Base-by-base conservation (phyloP, 2,888 invertebrate genomes). In the Venusia cambrica region DNA sequence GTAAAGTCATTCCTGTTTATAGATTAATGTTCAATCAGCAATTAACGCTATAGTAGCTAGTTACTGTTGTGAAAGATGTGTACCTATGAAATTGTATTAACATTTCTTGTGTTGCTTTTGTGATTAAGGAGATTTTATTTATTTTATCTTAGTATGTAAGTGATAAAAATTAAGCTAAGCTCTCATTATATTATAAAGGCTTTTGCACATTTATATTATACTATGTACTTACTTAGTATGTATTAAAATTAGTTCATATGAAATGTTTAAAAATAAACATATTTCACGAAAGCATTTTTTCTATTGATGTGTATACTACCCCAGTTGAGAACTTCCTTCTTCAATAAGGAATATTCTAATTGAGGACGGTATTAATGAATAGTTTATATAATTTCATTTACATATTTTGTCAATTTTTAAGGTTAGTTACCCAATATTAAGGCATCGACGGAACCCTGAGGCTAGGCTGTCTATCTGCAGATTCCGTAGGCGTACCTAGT, bases 151-250 rank as follows among this genome's bases (percentile, higher is more conserved):
- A 53, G 40, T 36, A n/a, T 19, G 17, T 51, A 54, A 40, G 39
- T 20, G 39, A 54, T 51, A 34, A 43, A 29, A 48, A 34, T 16
- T 53, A 51, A 39, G 47, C 38, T 49, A 50, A 48, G 42, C 45
- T 38, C 38, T 56, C 25, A 41, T 33, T 31, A 31, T 31, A 14
- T 17, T 20, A 30, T 29, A 20, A 13, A 27, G 22, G 36, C 32
- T 29, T 53, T 54, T 57, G 53, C 63, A 65, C 56, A 40, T 58
- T 53, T 52, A 13, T 33, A 29, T 30, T 31, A 5, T 34, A 36
- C 18, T 14, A 7, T 7, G 25, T 22, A 29, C 5, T 10, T 34
- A 21, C 10, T n/a, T n/a, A n/a, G n/a, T n/a, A n/a, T n/a, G n/a
- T n/a, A n/a, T n/a, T 20, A 26, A 29, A 29, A 40, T 11, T 7